Base-by-base conservation (phyloP, 2,113 vertebrate species). In the Columba janthina region DNA sequence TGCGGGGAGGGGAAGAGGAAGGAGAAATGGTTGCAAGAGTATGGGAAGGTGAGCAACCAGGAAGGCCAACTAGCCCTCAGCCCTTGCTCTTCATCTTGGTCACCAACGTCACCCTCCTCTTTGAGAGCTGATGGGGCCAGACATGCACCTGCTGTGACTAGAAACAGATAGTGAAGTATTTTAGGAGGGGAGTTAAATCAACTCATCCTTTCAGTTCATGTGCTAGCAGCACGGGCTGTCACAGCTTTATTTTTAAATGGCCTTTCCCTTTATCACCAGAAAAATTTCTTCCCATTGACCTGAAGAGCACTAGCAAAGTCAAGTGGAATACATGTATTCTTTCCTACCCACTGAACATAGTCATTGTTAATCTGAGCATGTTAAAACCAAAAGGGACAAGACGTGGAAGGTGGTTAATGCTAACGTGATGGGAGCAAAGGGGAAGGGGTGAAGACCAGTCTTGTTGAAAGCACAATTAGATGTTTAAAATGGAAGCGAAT, bases 281-380 rank as follows among this genome's bases (percentile, higher is more conserved):
- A 87, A 76, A 72, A 75, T 80, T 67, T 80, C 77, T 91, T 91
- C 91, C 90, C 67, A 51, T 60, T 95, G 97, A 96, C 93, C 96
- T 53, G 77, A 88, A 71, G 67, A 89, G 83, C 83, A 90, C 80
- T 60, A 56, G 75, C 85, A 96, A 95, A 96, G 88, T 96, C 94
- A 95, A 86, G 85, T 94, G 92, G 95, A 97, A 96, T 87, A 74
- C 48, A 90, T 50, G 25, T 61, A 74, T 83, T 93, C 73, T 73
- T 92, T 97, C 91, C 93, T 85, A 90, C 65, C 69, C 90, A 89
- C 71, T 93, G 96, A 92, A 85, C 74, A 62, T 4, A 19, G 67
- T 81, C 87, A 93, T 89, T 94, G 96, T 77, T 93, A 92, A 97
- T 83, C 95, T 93, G 78, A 95, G 96, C 95, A 89, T 96, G 96